Evolutionary conservation across 2,113 vertebrate genomes (phyloP), one percentile per base, ranked within the genome.

Genomic region (Mixornis gularis): DNA sequence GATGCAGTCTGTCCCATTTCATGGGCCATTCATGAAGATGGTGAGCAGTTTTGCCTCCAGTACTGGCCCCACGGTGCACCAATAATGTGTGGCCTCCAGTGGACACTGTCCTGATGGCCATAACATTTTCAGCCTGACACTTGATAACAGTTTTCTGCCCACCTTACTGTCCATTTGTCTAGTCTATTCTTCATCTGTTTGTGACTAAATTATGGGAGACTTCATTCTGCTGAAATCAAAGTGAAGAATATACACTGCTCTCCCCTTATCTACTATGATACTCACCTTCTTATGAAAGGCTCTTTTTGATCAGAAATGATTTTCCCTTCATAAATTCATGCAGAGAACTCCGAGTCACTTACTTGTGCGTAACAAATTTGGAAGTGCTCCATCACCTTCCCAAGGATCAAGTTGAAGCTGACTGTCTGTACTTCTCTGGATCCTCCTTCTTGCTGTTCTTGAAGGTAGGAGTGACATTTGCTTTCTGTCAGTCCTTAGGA

Each of bases 31-130:
- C 6, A 17, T 46, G 36, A 46, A 27, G 32, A 41, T 10, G 4
- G 18, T 51, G 48, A 62, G 12, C 22, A 70, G 29, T 70, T 83
- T 65, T 83, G 52, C 4, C 32, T 52, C 25, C 27, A 73, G 13
- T 59, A 51, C 26, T 4, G 2, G 13, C 4, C 15, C 16, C 1
- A 4, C 0, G 2, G 4, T 70, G 38, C 26, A 16, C 6, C 16
- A 56, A 5, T 25, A n/a, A n/a, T 41, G 5, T 41, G 18, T 62
- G 38, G 5, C 12, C 27, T 90, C n/a, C n/a, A 77, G 26, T 3
- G 4, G 36, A 66, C 30, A 19, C 49, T 5, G 1, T 66, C 41
- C 30, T 71, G 27, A 9, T 26, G 22, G 55, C 18, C 13, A 21
- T 18, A 64, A 58, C 5, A 8, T 32, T 79, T 59, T 40, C 30